A percentile compares a stretch with the other conserved stretches of the same genome.
Evolutionary conservation across 2,888 invertebrate species (phyloP).

Genomic region (Eilema caniola): DNA sequence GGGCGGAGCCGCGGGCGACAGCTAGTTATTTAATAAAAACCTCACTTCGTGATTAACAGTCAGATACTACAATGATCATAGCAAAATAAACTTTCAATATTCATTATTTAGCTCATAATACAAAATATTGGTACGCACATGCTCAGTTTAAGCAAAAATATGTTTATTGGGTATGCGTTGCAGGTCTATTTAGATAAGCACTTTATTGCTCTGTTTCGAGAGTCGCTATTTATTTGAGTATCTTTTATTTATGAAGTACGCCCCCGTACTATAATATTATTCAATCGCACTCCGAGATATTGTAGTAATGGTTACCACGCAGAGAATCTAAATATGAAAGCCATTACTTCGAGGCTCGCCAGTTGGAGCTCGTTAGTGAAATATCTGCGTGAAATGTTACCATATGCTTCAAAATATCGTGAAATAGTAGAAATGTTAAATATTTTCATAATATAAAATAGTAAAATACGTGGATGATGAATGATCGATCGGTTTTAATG

Average conservation of each 20-base stretch:
- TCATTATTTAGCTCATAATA: neutral
- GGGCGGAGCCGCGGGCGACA: no score
- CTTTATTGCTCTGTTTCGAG: conserved; percentile 2
- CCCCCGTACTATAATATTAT: neutral
- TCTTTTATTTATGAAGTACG: neutral
- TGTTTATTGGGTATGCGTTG: neutral
- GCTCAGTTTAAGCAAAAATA: neutral
- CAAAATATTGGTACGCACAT: neutral
- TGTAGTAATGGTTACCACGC: neutral
- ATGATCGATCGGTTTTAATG: neutral
- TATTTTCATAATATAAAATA: neutral
- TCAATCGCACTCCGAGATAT: conserved; percentile 4
- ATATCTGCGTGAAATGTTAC: neutral
- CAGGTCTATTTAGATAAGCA: neutral
- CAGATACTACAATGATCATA: no score
- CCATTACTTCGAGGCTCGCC: conserved; percentile 1
- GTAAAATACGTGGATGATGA: neutral
- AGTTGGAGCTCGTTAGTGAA: conserved; percentile 1
- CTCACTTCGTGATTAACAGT: no score
- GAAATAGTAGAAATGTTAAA: neutral
- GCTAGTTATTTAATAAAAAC: no score
- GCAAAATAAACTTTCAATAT: no score
- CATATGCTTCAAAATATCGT: neutral
- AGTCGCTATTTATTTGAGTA: neutral
- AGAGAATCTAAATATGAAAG: conserved; percentile 1